phyloP scores from a whole-genome alignment of 2,888 invertebrate genomes.

The Athalia cordata region DNA sequence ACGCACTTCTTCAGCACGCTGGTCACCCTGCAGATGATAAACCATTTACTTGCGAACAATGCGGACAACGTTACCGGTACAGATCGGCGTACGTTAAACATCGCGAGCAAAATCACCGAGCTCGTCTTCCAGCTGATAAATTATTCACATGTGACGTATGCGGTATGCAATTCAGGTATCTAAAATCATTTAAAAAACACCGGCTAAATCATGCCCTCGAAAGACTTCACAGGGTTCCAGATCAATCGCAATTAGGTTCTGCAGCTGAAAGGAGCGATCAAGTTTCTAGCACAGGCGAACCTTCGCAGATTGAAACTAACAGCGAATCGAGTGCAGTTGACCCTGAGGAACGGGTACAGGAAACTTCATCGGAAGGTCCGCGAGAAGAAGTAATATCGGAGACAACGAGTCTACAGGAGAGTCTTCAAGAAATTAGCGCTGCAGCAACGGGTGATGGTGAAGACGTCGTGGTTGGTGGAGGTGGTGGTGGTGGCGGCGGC shows the following conservation, averaged over 20 bases:
- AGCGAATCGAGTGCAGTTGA: slow-evolving; percentile 76
- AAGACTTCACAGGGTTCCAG: slow-evolving; percentile 81
- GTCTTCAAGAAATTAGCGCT: slow-evolving; percentile 54
- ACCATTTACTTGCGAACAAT: slow-evolving; percentile 93
- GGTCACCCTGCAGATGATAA: slow-evolving; percentile 84
- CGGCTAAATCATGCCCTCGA: slow-evolving; percentile 91
- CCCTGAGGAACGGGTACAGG: slow-evolving; percentile 69
- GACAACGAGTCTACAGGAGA: slow-evolving; percentile 63
- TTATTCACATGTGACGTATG: slow-evolving; percentile 93
- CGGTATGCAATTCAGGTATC: slow-evolving; percentile 92
- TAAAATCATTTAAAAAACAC: slow-evolving; percentile 93
- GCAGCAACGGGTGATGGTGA: slow-evolving; percentile 43
- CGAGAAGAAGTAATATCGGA: slow-evolving; percentile 70
- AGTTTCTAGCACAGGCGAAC: slow-evolving; percentile 85
- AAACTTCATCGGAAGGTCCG: slow-evolving; percentile 43
- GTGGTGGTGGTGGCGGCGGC: slow-evolving; percentile 16
- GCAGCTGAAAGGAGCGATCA: slow-evolving; percentile 77
- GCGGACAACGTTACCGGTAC: slow-evolving; percentile 92
- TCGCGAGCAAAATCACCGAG: slow-evolving; percentile 92
- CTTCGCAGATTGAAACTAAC: slow-evolving; percentile 76
- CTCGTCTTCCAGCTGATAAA: slow-evolving; percentile 90
- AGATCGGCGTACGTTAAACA: slow-evolving; percentile 90
- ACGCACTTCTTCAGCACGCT: slow-evolving; percentile 89
- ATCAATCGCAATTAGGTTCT: slow-evolving; percentile 53
- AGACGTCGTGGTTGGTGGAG: slow-evolving; percentile 19